Conservation (phyloP, 1,140 invertebrate genomes). For the Formica selysi region DNA sequence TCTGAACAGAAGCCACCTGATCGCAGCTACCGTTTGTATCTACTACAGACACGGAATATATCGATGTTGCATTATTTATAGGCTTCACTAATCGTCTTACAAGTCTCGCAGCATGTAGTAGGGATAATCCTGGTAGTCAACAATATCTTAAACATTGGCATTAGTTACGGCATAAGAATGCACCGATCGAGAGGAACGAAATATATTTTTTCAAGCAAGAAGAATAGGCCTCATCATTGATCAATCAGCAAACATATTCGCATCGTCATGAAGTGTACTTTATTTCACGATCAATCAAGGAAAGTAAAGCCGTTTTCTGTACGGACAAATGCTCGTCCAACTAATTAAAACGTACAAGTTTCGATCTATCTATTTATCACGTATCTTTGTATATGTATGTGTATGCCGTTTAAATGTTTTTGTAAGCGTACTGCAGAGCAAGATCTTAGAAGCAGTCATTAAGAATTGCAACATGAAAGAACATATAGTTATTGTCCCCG, state of each 20-base stretch:
- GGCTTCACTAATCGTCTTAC: constrained; percentile 35
- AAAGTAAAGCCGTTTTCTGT: constrained; percentile 36
- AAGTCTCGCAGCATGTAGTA: constrained; percentile 1
- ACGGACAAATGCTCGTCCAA: constrained; percentile 45
- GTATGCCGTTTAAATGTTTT: background rate
- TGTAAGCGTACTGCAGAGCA: constrained; percentile 1
- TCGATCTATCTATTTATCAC: constrained; percentile 16
- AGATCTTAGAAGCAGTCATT: constrained; percentile 49
- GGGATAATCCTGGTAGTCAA: constrained; percentile 13
- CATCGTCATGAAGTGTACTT: constrained; percentile 34
- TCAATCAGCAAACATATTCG: constrained; percentile 57
- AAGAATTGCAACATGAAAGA: constrained; percentile 57
- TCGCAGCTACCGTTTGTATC: constrained; percentile 21
- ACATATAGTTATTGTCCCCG: constrained; percentile 54
- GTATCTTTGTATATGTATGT: background rate
- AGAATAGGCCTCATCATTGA: constrained; percentile 44
- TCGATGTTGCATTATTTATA: constrained; percentile 18
- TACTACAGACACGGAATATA: background rate
- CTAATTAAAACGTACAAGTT: constrained; percentile 54
- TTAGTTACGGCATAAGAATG: constrained; percentile 24
- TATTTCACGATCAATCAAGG: constrained; percentile 55
- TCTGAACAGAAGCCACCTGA: constrained; percentile 33
- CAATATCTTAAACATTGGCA: constrained; percentile 21
- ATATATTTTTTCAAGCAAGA: constrained; percentile 47
- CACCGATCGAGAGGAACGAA: constrained; percentile 14